These are phyloP conservation scores for Haliaeetus leucogaster DNA, from an alignment of 2,113 vertebrate genomes.

Conservation along the genomic window DNA sequence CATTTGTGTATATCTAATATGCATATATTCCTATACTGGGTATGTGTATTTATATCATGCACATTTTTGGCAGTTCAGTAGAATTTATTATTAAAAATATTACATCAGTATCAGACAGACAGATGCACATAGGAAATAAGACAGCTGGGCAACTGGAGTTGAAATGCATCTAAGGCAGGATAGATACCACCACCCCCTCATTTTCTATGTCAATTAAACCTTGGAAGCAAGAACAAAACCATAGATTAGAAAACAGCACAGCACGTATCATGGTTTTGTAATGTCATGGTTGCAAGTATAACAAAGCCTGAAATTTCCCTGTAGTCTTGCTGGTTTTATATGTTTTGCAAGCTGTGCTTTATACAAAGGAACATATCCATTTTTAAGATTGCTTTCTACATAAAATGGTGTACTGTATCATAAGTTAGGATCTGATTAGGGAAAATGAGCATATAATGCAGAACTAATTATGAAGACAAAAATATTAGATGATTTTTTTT, in stretches of 20 bases:
- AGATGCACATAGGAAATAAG: not conserved
- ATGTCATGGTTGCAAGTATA: not conserved
- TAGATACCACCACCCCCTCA: not conserved
- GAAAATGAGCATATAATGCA: slow-evolving; percentile 3
- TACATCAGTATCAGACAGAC: not conserved
- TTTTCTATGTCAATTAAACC: slow-evolving; percentile 13
- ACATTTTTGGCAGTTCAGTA: not conserved
- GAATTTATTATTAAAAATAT: not conserved
- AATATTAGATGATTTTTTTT: not conserved
- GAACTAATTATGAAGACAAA: slow-evolving; percentile 27
- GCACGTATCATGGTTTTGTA: not conserved
- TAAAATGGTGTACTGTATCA: not conserved
- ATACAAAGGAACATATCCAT: not conserved
- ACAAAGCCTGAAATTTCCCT: slow-evolving; percentile 50
- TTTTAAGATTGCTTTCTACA: slow-evolving; percentile 10
- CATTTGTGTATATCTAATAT: not conserved
- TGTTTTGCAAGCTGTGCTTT: not conserved
- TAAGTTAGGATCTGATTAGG: slow-evolving; percentile 1
- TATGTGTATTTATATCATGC: not conserved
- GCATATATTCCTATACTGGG: not conserved
- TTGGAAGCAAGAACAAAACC: not conserved
- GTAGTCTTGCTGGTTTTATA: not conserved
- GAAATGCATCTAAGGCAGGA: not conserved
- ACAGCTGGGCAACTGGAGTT: not conserved
- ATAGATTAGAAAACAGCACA: slow-evolving; percentile 11